A percentile compares a stretch with the other conserved stretches of the same genome.
These are phyloP conservation scores for Coelopa frigida DNA, from an alignment of 1,140 invertebrate species.

Conservation along the genomic window DNA sequence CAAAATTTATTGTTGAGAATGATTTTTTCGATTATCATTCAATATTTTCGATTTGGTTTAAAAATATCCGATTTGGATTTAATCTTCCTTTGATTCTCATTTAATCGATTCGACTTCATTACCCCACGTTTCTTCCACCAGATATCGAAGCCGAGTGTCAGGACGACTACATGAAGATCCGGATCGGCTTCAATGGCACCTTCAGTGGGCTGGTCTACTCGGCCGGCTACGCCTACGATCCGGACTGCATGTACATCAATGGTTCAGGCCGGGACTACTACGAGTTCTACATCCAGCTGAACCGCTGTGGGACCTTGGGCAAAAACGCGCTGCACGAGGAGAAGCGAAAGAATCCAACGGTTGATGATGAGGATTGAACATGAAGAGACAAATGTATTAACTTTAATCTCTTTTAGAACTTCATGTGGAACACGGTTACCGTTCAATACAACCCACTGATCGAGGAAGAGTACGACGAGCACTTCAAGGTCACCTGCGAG, in stretches of 20 bases:
- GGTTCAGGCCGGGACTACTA: slow-evolving; percentile 85
- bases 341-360: slow-evolving; percentile 75
- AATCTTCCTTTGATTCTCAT: slow-evolving; percentile 12
- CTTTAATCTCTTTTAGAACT: slow-evolving; percentile 64
- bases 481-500: slow-evolving; percentile 89
- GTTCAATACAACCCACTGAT: slow-evolving; percentile 91
- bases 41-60: no score
- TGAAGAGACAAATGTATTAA: no score
- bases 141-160: slow-evolving; percentile 93
- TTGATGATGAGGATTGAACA: no score
- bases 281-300: slow-evolving; percentile 87
- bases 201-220: slow-evolving; percentile 85
- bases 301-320: slow-evolving; percentile 83
- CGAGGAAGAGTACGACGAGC: slow-evolving; percentile 90
- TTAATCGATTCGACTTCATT: no score
- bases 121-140: slow-evolving; percentile 46
- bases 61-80: no score
- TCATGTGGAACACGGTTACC: slow-evolving; percentile 94
- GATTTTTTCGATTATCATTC: neutral
- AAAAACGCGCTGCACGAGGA: slow-evolving; percentile 81
- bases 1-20: no score
- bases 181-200: slow-evolving; percentile 84
- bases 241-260: slow-evolving; percentile 91
- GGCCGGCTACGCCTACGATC: slow-evolving; percentile 87
- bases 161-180: slow-evolving; percentile 92